Percentiles rank a stretch among this genome's conserved stretches.
Conservation (phyloP, 2,888 invertebrate species). For the Eretmocerus hayati region DNA sequence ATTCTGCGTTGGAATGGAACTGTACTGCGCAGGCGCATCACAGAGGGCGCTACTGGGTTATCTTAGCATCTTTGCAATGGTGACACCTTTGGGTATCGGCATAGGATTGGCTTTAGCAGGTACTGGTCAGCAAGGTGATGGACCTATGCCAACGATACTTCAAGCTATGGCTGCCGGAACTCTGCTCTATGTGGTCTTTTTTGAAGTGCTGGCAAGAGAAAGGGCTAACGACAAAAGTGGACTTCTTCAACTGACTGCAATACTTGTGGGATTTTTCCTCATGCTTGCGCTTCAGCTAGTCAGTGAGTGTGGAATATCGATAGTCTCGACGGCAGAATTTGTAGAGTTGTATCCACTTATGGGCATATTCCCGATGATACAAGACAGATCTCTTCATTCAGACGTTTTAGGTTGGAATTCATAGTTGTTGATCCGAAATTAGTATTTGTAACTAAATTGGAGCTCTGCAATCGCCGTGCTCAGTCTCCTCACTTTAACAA, state of each 20-base stretch:
- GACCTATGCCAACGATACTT: slow-evolving; percentile 51
- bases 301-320: too few relatives aligned
- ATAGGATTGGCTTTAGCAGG: slow-evolving; percentile 54
- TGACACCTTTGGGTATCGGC: slow-evolving; percentile 63
- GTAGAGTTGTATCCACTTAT: too few relatives aligned
- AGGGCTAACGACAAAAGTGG: slow-evolving; percentile 54
- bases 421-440: too few relatives aligned
- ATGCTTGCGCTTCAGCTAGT: slow-evolving; percentile 52
- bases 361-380: too few relatives aligned
- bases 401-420: too few relatives aligned
- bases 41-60: slow-evolving; percentile 54
- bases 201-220: slow-evolving; percentile 72
- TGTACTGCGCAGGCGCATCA: slow-evolving; percentile 48
- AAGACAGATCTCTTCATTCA: too few relatives aligned
- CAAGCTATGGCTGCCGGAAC: slow-evolving; percentile 75
- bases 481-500: too few relatives aligned
- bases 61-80: slow-evolving; percentile 58
- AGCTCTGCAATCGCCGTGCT: too few relatives aligned
- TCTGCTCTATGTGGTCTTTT: slow-evolving; percentile 72
- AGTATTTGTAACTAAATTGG: too few relatives aligned
- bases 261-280: slow-evolving; percentile 53
- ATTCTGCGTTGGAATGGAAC: slow-evolving; percentile 61
- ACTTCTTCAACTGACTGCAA: slow-evolving; percentile 52
- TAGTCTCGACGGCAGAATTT: too few relatives aligned
- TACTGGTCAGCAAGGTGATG: slow-evolving; percentile 45